phyloP scores from a whole-genome alignment of 1,140 invertebrate genomes.

The Paralvinella palmiformis region DNA sequence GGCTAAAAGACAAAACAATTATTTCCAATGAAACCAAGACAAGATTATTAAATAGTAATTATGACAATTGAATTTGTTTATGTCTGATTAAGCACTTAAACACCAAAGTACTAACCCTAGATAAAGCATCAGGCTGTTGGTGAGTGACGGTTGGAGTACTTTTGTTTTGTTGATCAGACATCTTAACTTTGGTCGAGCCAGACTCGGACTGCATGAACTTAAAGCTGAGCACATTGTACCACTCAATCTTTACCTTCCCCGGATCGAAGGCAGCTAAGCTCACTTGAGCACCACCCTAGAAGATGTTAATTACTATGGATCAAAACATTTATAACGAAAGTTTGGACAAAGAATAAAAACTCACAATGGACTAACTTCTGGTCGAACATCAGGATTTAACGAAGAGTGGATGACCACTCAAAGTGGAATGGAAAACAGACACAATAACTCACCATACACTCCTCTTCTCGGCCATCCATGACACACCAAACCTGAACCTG shows the following conservation, averaged over 20 bases:
- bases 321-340: not conserved
- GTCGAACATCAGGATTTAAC: not conserved
- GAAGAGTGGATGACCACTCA: not conserved
- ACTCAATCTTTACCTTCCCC: slow-evolving; percentile 72
- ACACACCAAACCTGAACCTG: slow-evolving; percentile 76
- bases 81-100: no score
- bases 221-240: slow-evolving; percentile 92
- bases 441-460: slow-evolving; percentile 40
- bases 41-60: no score
- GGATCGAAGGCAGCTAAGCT: slow-evolving; percentile 89
- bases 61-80: no score
- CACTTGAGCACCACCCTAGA: slow-evolving; percentile 87
- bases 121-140: no score
- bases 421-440: not conserved
- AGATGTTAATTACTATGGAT: slow-evolving; percentile 23
- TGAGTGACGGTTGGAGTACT: no score
- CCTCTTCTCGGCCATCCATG: slow-evolving; percentile 47
- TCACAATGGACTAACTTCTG: not conserved
- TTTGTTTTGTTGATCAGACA: no score
- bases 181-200: no score
- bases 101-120: no score
- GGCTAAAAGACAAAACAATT: no score
- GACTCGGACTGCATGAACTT: slow-evolving; percentile 72
- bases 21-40: no score
- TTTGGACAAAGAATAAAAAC: not conserved